phyloP scores from a whole-genome alignment of 2,113 vertebrate genomes.

The Crotalus tigris region DNA sequence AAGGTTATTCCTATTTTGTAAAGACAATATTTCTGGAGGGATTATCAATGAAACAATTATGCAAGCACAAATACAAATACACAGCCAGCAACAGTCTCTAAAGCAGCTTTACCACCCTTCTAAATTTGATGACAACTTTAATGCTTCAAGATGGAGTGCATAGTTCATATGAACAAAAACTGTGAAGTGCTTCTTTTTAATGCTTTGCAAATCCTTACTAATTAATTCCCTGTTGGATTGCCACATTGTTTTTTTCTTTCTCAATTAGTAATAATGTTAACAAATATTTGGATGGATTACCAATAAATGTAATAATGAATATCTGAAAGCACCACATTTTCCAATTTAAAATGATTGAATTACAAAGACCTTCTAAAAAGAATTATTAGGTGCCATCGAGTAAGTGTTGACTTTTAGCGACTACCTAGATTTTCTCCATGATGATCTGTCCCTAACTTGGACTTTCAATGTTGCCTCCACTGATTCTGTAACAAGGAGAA shows the following conservation, averaged over 20 bases:
- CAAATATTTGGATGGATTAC: not conserved
- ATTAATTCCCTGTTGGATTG: not conserved
- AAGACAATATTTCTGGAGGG: not conserved
- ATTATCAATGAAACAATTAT: not conserved
- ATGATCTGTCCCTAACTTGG: not conserved
- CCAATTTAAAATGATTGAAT: slow-evolving; percentile 19
- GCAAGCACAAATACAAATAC: not conserved
- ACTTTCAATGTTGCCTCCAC: not conserved
- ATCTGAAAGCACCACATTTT: slow-evolving; percentile 34
- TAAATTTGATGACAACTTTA: not conserved
- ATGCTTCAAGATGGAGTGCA: not conserved
- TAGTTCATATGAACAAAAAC: not conserved
- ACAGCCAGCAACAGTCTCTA: not conserved
- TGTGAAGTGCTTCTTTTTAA: not conserved
- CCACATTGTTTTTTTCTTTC: not conserved
- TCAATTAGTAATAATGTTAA: not conserved
- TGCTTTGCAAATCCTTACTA: not conserved
- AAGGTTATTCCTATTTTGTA: not conserved
- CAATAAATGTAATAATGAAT: slow-evolving; percentile 8
- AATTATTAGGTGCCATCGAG: not conserved
- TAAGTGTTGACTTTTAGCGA: not conserved
- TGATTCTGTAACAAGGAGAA: not conserved
- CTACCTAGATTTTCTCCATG: not conserved
- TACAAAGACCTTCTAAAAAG: not conserved
- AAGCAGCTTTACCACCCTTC: not conserved